Base-by-base conservation (phyloP, 2,888 invertebrate species). In the Dasysyrphus tricinctus region DNA sequence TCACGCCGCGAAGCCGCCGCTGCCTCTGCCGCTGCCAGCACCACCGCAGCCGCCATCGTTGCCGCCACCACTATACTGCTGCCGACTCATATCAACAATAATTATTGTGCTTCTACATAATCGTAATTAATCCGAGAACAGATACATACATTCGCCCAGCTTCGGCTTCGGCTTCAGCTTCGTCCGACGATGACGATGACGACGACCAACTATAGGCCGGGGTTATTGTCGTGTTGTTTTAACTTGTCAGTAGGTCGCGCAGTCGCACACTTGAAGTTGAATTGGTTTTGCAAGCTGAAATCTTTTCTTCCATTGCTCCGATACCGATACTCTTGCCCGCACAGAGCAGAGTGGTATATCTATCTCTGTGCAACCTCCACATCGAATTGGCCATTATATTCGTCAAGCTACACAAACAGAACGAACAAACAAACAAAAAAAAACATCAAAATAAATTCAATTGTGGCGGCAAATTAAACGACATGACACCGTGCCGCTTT, bases 391-490 rank as follows among this genome's bases (percentile, higher is more conserved):
- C 77, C 47, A 77, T 56, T 82, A 78, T 82, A 49, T 42, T 63
- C 74, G 37, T 51, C 74, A 61, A 63, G 59, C 49, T 34, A 8
- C 14, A 44, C 29, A 56, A 32, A 42, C 32, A 47, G 37, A 67
- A 54, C 44, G 0, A 39, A 29, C 32, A 32, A 32, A 47, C 44
- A 3, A 39, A 29, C 32, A 32, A 32, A 47, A 67, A 56, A 74
- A 81, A 74, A 75, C 74, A 82, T 86, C 78, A 82, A 86, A 86
- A 86, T 86, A 82, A 86, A 86, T 86, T 86, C 86, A 86, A 86
- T 82, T 86, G 86, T 86, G 78, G 81, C 82, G 81, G 86, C 82
- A 77, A 86, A 82, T 86, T 82, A 86, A 86, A 82, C 86, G 86
- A 82, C 86, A 86, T 86, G 86, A 82, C 81, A 79, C 74, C 82